A percentile compares a stretch with the other conserved stretches of the same genome.
Evolutionary conservation across 2,888 invertebrate genomes (phyloP).

Genomic region (Invenusta paracnida): DNA sequence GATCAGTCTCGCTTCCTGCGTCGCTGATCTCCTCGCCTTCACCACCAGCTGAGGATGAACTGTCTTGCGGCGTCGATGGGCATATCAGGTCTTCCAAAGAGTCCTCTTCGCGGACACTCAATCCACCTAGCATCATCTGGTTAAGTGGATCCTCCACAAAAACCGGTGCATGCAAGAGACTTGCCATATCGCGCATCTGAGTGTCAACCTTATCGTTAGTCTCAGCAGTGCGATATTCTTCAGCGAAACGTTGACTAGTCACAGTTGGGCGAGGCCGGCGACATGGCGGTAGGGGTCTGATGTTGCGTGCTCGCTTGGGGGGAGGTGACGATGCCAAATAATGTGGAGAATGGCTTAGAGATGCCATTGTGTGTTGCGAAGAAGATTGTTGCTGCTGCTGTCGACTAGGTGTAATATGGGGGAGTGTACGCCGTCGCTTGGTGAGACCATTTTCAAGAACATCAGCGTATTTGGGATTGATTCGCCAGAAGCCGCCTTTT

Average conservation of each 20-base stretch:
- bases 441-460: slow-evolving; percentile 9
- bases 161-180: background rate
- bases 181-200: slow-evolving; percentile 1
- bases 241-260: background rate
- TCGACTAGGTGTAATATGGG: background rate
- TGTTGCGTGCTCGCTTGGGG: background rate
- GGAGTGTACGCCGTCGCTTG: slow-evolving; percentile 20
- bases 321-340: background rate
- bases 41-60: background rate
- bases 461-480: slow-evolving; percentile 67
- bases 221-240: slow-evolving; percentile 32
- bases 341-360: background rate
- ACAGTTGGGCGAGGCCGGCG: background rate
- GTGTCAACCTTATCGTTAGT: slow-evolving; percentile 33
- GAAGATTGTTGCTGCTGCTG: no score
- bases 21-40: background rate
- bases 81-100: background rate
- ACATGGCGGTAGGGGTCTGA: background rate
- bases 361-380: background rate
- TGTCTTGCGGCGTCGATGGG: background rate
- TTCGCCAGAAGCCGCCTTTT: slow-evolving; percentile 86
- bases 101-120: background rate
- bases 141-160: background rate
- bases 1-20: background rate
- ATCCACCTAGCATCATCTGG: background rate